Evolutionary conservation across 2,888 invertebrate genomes (phyloP).

Genomic region (Brenthis hecate): DNA sequence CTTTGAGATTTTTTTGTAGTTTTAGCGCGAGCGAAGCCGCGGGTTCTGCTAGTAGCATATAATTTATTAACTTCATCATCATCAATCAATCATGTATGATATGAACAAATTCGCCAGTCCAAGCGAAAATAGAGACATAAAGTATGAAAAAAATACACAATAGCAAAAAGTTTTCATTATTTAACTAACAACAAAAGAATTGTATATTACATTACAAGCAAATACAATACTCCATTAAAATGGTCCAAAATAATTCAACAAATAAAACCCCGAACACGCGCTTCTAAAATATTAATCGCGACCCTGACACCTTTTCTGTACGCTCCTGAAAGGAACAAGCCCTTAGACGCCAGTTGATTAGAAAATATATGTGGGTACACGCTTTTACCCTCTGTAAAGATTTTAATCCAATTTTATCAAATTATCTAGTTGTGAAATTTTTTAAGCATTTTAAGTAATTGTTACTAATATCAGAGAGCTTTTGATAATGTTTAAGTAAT

Average conservation of each 20-base stretch:
- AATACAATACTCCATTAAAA: conserved; percentile 2
- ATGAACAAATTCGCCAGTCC: too few species aligned
- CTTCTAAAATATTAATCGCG: conserved; percentile 43
- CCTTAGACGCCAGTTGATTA: conserved; percentile 30
- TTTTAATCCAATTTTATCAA: conserved; percentile 20
- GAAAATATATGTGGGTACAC: conserved; percentile 18
- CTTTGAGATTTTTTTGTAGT: too few species aligned
- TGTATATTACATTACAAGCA: background rate
- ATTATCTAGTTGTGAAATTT: conserved; percentile 3
- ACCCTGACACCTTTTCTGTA: conserved; percentile 40
- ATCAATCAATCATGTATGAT: too few species aligned
- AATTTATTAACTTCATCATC: too few species aligned
- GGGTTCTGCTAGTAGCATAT: too few species aligned
- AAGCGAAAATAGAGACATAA: too few species aligned
- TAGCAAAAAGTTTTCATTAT: too few species aligned
- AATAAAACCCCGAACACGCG: conserved; percentile 27
- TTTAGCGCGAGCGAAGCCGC: too few species aligned
- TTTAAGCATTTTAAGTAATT: conserved; percentile 1
- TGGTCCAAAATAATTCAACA: conserved; percentile 10
- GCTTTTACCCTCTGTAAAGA: conserved; percentile 19
- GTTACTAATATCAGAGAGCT: too few species aligned
- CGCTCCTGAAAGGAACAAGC: conserved; percentile 29
- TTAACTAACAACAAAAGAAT: too few species aligned
- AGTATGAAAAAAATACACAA: too few species aligned
- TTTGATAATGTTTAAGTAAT: too few species aligned